Conservation (phyloP, 1,140 invertebrate species). For the Artemia franciscana region DNA sequence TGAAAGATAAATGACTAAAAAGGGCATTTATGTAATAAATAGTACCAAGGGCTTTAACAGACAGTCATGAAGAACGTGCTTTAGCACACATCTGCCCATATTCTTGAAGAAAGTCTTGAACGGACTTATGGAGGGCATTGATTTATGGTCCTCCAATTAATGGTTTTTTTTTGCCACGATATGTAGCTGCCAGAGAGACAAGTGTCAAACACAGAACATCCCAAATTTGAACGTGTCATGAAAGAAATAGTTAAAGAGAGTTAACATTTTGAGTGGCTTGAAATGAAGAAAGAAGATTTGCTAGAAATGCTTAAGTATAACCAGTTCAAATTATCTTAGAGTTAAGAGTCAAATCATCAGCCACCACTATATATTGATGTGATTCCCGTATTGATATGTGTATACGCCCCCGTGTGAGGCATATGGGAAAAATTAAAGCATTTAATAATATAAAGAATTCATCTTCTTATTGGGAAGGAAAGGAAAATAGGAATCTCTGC, state of each 20-base stretch:
- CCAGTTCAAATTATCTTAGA: conserved; percentile 89
- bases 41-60: too few species aligned
- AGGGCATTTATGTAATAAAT: too few species aligned
- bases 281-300: conserved; percentile 83
- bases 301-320: conserved; percentile 97
- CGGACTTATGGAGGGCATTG: conserved; percentile 74
- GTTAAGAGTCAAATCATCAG: conserved; percentile 77
- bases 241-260: conserved; percentile 80
- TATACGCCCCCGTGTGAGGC: conserved; percentile 81
- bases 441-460: conserved; percentile 83
- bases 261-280: conserved; percentile 86
- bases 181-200: conserved; percentile 67
- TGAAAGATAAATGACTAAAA: too few species aligned
- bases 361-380: conserved; percentile 89
- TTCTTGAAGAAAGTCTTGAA: conserved; percentile 91
- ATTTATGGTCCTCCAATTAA: conserved; percentile 98
- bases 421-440: conserved; percentile 93
- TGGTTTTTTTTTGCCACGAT: conserved; percentile 94
- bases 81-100: conserved; percentile 96
- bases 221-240: conserved; percentile 52
- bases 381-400: conserved; percentile 94
- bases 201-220: conserved; percentile 68
- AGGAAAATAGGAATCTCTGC: conserved; percentile 73
- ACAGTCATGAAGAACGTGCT: conserved; percentile 93
- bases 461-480: conserved; percentile 93